A percentile compares a stretch with the other conserved stretches of the same genome.
These are phyloP conservation scores for Leptogaster cylindrica DNA, from an alignment of 2,888 invertebrate genomes.

Conservation along the genomic window DNA sequence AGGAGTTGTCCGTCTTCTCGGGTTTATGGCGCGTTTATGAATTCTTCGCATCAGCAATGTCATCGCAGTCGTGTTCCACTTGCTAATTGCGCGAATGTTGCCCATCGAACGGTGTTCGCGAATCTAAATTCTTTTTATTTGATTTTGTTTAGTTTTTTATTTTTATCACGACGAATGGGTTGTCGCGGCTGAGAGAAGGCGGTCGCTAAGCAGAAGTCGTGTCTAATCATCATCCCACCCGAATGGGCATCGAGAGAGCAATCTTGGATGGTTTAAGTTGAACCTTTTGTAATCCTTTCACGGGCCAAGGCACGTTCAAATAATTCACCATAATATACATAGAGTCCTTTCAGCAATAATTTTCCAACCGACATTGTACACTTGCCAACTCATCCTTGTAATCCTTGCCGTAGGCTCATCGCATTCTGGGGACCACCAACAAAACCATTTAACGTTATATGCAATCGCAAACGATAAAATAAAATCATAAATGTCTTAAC, in stretches of 20 bases:
- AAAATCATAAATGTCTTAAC: conserved; percentile 22
- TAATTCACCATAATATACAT: too few relatives aligned
- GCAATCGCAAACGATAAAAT: conserved; percentile 6
- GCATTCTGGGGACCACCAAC: too few relatives aligned
- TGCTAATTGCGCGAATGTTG: conserved; percentile 7
- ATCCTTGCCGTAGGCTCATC: too few relatives aligned
- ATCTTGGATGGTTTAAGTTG: too few relatives aligned
- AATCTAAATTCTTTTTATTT: too few relatives aligned
- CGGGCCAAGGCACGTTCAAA: too few relatives aligned
- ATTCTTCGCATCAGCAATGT: conserved; percentile 24
- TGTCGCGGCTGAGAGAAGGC: not conserved
- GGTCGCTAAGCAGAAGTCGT: not conserved
- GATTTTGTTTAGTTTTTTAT: too few relatives aligned
- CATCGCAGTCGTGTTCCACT: conserved; percentile 25
- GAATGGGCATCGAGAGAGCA: too few relatives aligned
- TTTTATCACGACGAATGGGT: conserved; percentile 6
- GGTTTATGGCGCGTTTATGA: conserved; percentile 22
- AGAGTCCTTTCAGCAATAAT: not conserved
- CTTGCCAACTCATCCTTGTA: not conserved
- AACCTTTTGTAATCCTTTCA: too few relatives aligned
- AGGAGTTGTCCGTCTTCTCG: conserved; percentile 18
- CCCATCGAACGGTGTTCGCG: conserved; percentile 13
- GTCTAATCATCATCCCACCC: too few relatives aligned
- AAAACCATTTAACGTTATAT: too few relatives aligned
- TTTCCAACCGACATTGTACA: not conserved